phyloP scores from a whole-genome alignment of 2,888 invertebrate genomes.

The Aelia acuminata region DNA sequence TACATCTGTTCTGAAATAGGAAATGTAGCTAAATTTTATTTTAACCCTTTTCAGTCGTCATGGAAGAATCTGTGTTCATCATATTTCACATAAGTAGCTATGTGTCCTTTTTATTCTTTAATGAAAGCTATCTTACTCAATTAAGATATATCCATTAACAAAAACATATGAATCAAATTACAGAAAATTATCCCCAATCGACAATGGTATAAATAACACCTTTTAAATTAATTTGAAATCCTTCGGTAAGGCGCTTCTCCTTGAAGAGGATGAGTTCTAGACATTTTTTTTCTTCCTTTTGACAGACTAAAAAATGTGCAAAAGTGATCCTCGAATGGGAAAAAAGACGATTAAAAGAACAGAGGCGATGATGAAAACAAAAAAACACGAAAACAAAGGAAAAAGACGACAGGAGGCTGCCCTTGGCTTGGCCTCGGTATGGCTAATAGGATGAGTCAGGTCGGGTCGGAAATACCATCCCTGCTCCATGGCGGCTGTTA shows the following conservation, averaged over 20 bases:
- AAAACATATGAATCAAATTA: too few species aligned
- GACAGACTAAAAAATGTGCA: constrained; percentile 20
- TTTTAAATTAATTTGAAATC: not conserved
- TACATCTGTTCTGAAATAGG: too few species aligned
- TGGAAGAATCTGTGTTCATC: too few species aligned
- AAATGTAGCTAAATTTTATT: too few species aligned
- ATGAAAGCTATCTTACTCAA: too few species aligned
- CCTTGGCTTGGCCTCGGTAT: constrained; percentile 42
- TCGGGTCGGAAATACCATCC: constrained; percentile 34
- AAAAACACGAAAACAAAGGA: constrained; percentile 45
- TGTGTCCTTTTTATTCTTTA: too few species aligned
- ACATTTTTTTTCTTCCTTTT: not conserved
- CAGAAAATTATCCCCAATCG: too few species aligned
- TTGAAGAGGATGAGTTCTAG: not conserved
- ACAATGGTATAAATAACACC: too few species aligned
- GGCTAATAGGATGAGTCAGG: constrained; percentile 52
- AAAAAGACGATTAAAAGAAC: constrained; percentile 39
- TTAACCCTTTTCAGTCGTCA: too few species aligned
- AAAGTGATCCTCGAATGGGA: constrained; percentile 7
- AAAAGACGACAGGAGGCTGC: not conserved
- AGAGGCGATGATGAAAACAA: constrained; percentile 37
- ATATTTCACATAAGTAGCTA: too few species aligned
- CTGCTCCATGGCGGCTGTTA: not conserved
- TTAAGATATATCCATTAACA: too few species aligned
- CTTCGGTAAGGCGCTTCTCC: constrained; percentile 14